Evolutionary conservation across 1,140 invertebrate species (phyloP), one percentile per base, ranked within the genome.

Genomic region (Archivesica marissinica): DNA sequence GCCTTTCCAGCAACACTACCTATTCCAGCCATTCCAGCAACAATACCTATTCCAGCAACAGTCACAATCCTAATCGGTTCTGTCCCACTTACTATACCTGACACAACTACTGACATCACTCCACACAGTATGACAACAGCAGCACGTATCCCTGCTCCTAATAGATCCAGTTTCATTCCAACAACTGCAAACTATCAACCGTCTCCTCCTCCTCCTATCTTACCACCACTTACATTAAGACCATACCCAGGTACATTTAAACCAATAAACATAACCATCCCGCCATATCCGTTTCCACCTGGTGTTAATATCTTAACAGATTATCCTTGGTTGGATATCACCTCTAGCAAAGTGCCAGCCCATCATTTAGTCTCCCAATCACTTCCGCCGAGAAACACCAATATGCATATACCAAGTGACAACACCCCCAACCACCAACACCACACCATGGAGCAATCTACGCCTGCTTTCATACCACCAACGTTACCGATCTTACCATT

Each of bases 191-290:
- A 47, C 23, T 70, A 76, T 17, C 56, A 54, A 6, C 25, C 28
- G n/a, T n/a, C n/a, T 3, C 38, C 74, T 47, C 74, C 74, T 0
- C 74, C 74, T 15, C 74, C 74, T 15, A 76, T 76, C 35, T 41
- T 76, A 59, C 74, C 74, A 6, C 74, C 74, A 38, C 56, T 50
- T 41, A 39, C 74, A 38, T 41, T 76, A 25, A 54, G 74, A 25
- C 74, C 74, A 25, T 59, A 76, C 35, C 74, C 74, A 1, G 50
- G 74, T 20, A 76, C 74, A 23, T 76, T 76, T 28, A n/a, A 35
- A 54, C 74, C 74, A 17, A 47, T 76, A 4, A 76, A 76, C 30
- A 23, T 76, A 3, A 76, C 74, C 28, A 35, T 76, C 15, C 74
- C 74, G 17, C 74, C 74, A 47, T 70, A 47, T 47, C 66, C 66